Conservation (phyloP, 2,113 vertebrate genomes). For the Otocyon megalotis region DNA sequence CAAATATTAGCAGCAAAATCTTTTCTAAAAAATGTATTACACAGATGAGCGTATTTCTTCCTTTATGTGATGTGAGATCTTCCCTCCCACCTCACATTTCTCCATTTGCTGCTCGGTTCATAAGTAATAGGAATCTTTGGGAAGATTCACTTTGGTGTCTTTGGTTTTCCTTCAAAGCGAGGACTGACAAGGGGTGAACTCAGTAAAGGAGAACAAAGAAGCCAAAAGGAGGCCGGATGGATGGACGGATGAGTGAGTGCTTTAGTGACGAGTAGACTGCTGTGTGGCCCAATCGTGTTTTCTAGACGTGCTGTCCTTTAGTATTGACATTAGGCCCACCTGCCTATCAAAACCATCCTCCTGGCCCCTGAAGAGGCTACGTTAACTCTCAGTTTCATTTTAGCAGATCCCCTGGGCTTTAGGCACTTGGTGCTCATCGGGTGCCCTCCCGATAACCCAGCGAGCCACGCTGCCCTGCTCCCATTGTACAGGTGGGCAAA, state of each 20-base stretch:
- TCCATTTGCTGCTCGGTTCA: not conserved
- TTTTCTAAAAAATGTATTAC: not conserved
- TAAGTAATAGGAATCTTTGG: not conserved
- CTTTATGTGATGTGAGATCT: not conserved
- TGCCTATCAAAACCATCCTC: no score
- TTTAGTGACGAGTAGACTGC: not conserved
- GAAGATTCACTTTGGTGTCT: not conserved
- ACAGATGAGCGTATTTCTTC: not conserved
- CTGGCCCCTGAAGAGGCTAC: not conserved
- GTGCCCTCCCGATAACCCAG: not conserved
- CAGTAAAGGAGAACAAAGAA: not conserved
- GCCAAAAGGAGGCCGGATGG: rapidly evolving
- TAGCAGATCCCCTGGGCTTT: not conserved
- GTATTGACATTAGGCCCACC: not conserved
- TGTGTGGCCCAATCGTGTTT: not conserved
- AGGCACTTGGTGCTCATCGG: not conserved
- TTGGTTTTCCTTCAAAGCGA: not conserved
- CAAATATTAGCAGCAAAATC: slow-evolving; percentile 81
- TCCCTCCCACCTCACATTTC: not conserved
- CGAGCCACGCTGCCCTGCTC: not conserved
- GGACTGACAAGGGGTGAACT: not conserved
- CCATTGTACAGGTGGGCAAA: not conserved
- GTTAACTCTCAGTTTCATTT: no score
- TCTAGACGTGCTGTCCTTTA: not conserved
- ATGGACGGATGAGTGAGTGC: not conserved